Conservation (phyloP, 2,888 invertebrate genomes). For the Apodemia duryi region DNA sequence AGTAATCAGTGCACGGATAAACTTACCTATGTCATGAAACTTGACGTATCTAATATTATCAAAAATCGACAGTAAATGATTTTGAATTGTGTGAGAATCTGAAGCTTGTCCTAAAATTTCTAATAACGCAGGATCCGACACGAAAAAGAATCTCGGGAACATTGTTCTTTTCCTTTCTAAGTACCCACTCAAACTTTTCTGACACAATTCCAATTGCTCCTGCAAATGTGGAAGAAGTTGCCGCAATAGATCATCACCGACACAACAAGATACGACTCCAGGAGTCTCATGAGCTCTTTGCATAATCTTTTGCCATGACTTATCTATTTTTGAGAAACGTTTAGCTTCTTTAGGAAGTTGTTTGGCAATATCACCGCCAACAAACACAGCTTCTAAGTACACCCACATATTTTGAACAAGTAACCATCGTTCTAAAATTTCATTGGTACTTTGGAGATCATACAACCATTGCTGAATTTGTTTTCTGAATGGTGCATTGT, state of each 20-base stretch:
- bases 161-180: conserved; percentile 94
- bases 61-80: conserved; percentile 96
- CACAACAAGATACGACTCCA: conserved; percentile 97
- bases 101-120: conserved; percentile 96
- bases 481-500: conserved; percentile 97
- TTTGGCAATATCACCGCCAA: not conserved
- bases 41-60: conserved; percentile 96
- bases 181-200: conserved; percentile 97
- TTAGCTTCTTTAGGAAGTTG: conserved; percentile 93
- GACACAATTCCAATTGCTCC: conserved; percentile 97
- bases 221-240: conserved; percentile 96
- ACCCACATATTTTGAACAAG: conserved; percentile 99
- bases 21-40: conserved; percentile 90
- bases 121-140: conserved; percentile 93
- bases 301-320: conserved; percentile 99
- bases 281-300: conserved; percentile 97
- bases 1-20: not conserved
- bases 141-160: conserved; percentile 97
- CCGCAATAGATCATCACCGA: conserved; percentile 95
- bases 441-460: conserved; percentile 96
- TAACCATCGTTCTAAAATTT: conserved; percentile 97
- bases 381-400: conserved; percentile 92
- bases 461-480: conserved; percentile 97
- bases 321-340: conserved; percentile 97
- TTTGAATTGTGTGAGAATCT: conserved; percentile 96